Conservation (phyloP, 2,797 vertebrate species). For the Megalops cyprinoides region DNA sequence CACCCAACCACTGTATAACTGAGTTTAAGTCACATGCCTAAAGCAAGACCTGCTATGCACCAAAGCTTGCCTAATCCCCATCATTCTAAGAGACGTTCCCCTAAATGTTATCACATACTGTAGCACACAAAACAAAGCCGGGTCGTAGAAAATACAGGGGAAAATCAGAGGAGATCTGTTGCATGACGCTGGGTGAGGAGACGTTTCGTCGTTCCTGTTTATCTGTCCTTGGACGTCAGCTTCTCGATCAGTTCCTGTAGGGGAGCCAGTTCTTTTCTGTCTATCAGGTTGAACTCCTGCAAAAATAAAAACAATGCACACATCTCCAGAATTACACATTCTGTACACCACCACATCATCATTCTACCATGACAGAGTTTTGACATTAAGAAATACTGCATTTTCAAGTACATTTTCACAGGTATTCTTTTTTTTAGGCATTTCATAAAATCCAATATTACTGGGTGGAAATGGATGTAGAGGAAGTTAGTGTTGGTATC, state of each 20-base stretch:
- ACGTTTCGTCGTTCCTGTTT: conserved; percentile 60
- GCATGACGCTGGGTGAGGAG: conserved; percentile 10
- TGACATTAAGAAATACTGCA: too few relatives aligned
- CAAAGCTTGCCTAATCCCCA: conserved; percentile 63
- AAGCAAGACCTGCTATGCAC: conserved; percentile 48
- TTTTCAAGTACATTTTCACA: too few relatives aligned
- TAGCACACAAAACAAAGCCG: conserved; percentile 70
- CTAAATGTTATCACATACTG: conserved; percentile 70
- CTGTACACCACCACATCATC: too few relatives aligned
- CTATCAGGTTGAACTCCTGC: conserved; percentile 97
- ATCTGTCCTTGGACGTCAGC: conserved; percentile 98
- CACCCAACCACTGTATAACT: background rate
- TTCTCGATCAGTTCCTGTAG: conserved; percentile 98
- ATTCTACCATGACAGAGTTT: too few relatives aligned
- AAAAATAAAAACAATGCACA: conserved; percentile 38
- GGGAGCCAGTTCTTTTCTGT: conserved; percentile 92
- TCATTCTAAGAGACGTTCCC: conserved; percentile 68
- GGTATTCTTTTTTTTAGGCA: too few relatives aligned
- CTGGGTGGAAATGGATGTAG: too few relatives aligned
- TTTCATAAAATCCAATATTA: too few relatives aligned
- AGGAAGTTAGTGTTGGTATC: too few relatives aligned
- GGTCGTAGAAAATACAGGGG: conserved; percentile 71
- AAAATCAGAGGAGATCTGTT: conserved; percentile 47
- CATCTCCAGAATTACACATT: too few relatives aligned
- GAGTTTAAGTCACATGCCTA: background rate